A percentile compares a stretch with the other conserved stretches of the same genome.
phyloP scores from a whole-genome alignment of 2,797 vertebrate species.

The Sebastes trivittatus region DNA sequence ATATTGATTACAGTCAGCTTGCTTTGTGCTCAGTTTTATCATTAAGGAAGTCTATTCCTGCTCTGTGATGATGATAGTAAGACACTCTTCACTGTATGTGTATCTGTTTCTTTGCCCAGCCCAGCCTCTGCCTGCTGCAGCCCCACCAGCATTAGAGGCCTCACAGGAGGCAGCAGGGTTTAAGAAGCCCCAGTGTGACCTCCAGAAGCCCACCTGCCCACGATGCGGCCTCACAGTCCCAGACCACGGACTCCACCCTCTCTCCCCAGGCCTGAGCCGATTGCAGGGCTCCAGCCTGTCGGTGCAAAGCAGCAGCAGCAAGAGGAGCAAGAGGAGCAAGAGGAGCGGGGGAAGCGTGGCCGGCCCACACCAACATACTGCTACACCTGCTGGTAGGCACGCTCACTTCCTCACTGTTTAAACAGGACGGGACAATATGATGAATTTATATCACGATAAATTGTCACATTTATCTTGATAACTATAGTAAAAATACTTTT shows the following conservation, averaged over 20 bases:
- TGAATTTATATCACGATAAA: background rate
- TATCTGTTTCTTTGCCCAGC: conserved; percentile 10
- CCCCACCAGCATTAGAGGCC: background rate
- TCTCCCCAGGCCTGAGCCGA: background rate
- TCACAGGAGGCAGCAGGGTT: background rate
- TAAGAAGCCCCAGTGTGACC: conserved; percentile 1
- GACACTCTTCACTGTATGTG: background rate
- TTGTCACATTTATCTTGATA: background rate
- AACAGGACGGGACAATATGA: background rate
- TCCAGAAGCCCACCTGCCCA: conserved; percentile 26
- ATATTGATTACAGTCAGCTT: background rate
- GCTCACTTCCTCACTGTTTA: background rate
- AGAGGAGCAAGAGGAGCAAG: background rate
- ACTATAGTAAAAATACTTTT: background rate
- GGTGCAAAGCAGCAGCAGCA: conserved; percentile 13
- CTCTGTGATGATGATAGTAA: background rate
- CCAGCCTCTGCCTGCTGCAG: conserved; percentile 54
- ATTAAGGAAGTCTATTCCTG: background rate
- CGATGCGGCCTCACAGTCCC: conserved; percentile 39
- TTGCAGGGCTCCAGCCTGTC: conserved; percentile 27
- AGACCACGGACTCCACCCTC: background rate
- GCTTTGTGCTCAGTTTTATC: background rate
- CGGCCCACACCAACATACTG: conserved; percentile 14
- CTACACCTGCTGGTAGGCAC: conserved; percentile 44
- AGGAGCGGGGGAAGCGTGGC: conserved; percentile 7